Conservation (phyloP, 2,797 vertebrate genomes). For the Momotus momota region DNA sequence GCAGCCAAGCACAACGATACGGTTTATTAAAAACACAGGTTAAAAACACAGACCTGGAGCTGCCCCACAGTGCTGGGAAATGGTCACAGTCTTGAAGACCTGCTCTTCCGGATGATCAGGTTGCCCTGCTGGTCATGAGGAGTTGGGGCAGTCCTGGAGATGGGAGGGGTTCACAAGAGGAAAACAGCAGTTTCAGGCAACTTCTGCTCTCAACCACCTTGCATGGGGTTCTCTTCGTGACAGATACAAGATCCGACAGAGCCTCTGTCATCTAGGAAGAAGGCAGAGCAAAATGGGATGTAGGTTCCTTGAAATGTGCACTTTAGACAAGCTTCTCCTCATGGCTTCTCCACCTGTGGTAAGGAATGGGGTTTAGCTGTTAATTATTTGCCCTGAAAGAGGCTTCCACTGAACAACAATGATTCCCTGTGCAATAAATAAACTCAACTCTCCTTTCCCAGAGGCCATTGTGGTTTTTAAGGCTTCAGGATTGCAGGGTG, state of each 20-base stretch:
- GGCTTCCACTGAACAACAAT: neutral
- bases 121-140: neutral
- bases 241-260: neutral
- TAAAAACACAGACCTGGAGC: neutral
- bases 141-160: neutral
- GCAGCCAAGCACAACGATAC: neutral
- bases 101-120: neutral
- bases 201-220: neutral
- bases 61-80: neutral
- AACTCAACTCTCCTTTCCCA: neutral
- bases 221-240: neutral
- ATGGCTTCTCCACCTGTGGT: accelerated
- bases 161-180: neutral
- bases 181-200: neutral
- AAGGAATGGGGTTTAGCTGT: neutral
- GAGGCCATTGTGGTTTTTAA: neutral
- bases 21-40: neutral
- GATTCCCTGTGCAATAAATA: neutral
- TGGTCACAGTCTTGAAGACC: neutral
- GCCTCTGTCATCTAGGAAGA: neutral
- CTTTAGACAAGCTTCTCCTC: neutral
- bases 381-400: neutral
- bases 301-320: neutral
- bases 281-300: neutral
- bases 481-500: neutral